phyloP scores from a whole-genome alignment of 1,140 invertebrate genomes.

The Aphis gossypii region DNA sequence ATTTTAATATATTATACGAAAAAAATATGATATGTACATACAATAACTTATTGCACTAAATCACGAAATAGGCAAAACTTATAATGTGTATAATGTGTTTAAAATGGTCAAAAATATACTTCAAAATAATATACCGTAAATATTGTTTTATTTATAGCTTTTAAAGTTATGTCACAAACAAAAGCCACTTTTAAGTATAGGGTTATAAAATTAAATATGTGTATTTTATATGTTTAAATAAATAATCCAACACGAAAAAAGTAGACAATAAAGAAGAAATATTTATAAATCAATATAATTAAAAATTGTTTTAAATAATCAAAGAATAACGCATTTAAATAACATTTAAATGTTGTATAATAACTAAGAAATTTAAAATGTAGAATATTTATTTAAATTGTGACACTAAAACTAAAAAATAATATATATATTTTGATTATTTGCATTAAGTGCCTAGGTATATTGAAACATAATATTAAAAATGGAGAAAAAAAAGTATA shows the following conservation, averaged over 20 bases:
- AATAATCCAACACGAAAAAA: not conserved
- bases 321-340: too few species aligned
- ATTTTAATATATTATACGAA: not conserved
- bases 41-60: not conserved
- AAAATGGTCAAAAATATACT: conserved; percentile 37
- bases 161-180: conserved; percentile 3
- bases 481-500: not conserved
- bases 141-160: conserved; percentile 5
- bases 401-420: not conserved
- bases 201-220: conserved; percentile 27
- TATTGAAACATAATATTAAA: not conserved
- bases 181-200: not conserved
- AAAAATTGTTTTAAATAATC: not conserved
- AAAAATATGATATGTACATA: not conserved
- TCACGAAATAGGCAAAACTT: conserved; percentile 11
- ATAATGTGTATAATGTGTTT: not conserved
- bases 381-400: not conserved
- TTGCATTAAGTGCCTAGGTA: not conserved
- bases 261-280: not conserved
- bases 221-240: not conserved
- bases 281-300: not conserved
- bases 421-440: not conserved
- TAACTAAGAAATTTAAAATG: not conserved
- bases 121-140: conserved; percentile 16
- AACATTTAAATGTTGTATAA: not conserved